Evolutionary conservation across 2,113 vertebrate species (phyloP).

Genomic region (Talpa occidentalis): DNA sequence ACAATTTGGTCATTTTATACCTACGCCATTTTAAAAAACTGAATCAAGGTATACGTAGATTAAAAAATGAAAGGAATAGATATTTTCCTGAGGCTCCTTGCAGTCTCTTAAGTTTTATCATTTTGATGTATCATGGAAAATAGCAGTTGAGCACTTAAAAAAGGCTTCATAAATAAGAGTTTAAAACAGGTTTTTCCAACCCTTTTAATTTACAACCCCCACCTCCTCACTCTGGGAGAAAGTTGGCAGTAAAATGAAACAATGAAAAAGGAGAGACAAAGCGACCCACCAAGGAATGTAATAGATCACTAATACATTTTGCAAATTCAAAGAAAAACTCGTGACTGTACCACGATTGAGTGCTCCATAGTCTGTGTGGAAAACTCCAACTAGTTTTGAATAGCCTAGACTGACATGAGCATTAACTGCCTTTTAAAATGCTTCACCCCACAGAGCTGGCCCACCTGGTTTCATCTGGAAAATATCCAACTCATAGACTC

Average conservation of each 20-base stretch:
- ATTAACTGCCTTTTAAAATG: conserved; percentile 88
- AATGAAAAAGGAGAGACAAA: background rate
- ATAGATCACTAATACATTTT: background rate
- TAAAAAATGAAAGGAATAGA: background rate
- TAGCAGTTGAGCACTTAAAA: conserved; percentile 7
- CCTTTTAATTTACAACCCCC: background rate
- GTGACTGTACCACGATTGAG: conserved; percentile 90
- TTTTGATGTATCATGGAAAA: background rate
- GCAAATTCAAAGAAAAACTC: background rate
- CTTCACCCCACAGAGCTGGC: conserved; percentile 91
- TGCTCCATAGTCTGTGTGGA: conserved; percentile 92
- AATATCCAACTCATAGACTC: conserved; percentile 92
- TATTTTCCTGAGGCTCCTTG: conserved; percentile 30
- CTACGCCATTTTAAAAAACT: background rate
- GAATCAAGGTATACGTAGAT: background rate
- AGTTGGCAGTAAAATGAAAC: background rate
- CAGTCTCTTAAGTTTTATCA: background rate
- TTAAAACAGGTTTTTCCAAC: background rate
- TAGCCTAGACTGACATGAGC: conserved; percentile 90
- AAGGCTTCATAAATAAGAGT: background rate
- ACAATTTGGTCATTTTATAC: background rate
- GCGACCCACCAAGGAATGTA: background rate
- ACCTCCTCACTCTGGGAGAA: background rate
- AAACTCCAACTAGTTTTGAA: conserved; percentile 91
- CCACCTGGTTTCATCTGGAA: conserved; percentile 95